Evolutionary conservation across 2,113 vertebrate species (phyloP).

Genomic region (Zosterops hypoxanthus): DNA sequence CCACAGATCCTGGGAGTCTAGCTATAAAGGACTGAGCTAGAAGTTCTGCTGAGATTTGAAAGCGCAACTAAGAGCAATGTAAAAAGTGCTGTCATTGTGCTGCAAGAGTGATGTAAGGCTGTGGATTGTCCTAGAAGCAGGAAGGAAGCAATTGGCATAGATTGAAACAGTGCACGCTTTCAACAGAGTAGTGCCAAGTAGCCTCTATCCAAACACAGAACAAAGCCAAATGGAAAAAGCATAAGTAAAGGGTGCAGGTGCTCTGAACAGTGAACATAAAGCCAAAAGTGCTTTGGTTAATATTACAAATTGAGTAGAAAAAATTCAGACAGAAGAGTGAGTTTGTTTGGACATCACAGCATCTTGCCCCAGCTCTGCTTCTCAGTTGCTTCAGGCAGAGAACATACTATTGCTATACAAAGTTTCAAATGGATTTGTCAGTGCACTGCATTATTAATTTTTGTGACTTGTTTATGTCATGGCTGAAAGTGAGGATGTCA

Average conservation of each 20-base stretch:
- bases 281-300: not conserved
- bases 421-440: not conserved
- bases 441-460: not conserved
- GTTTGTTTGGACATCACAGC: not conserved
- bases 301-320: not conserved
- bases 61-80: not conserved
- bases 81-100: not conserved
- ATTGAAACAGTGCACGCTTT: not conserved
- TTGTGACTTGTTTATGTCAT: not conserved
- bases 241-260: not conserved
- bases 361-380: not conserved
- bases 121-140: not conserved
- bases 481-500: slow-evolving; percentile 25
- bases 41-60: not conserved
- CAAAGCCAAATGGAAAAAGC: not conserved
- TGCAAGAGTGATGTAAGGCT: not conserved
- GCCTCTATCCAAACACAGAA: not conserved
- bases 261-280: not conserved
- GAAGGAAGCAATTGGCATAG: not conserved
- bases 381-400: not conserved
- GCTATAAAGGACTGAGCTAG: not conserved
- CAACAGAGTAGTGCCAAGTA: not conserved
- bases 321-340: not conserved
- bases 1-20: not conserved
- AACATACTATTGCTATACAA: not conserved